These are phyloP conservation scores for Heteractis magnifica DNA, from an alignment of 92 coral and sea anemone genomes.

Conservation along the genomic window DNA sequence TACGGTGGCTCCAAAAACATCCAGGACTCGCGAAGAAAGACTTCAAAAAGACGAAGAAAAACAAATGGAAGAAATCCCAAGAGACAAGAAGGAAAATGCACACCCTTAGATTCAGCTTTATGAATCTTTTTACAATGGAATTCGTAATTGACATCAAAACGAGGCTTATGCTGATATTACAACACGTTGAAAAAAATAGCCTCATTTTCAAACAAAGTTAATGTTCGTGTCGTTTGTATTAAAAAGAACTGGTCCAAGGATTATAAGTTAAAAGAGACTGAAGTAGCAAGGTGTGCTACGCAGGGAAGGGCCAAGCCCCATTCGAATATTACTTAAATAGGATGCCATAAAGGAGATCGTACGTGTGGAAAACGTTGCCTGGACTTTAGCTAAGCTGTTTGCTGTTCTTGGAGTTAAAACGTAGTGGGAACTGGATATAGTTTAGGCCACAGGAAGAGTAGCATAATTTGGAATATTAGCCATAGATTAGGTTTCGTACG, in stretches of 20 bases:
- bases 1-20: constrained; percentile 9
- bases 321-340: not conserved
- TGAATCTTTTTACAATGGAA: not conserved
- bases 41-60: not conserved
- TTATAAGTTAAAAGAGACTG: not conserved
- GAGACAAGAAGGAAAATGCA: not conserved
- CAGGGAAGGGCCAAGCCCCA: not conserved
- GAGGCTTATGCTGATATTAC: not conserved
- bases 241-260: too few species aligned
- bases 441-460: too few species aligned
- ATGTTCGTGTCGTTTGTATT: not conserved
- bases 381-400: not conserved
- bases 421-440: too few species aligned
- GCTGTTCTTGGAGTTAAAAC: too few species aligned
- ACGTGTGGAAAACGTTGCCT: not conserved
- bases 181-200: not conserved
- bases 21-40: not conserved
- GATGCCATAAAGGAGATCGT: not conserved
- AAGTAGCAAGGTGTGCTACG: not conserved
- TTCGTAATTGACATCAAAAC: not conserved
- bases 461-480: too few species aligned
- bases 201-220: not conserved
- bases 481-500: too few species aligned
- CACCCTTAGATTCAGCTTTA: not conserved
- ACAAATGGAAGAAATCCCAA: not conserved